Conservation (phyloP, 2,113 vertebrate species). For the Plotosus lineatus region DNA sequence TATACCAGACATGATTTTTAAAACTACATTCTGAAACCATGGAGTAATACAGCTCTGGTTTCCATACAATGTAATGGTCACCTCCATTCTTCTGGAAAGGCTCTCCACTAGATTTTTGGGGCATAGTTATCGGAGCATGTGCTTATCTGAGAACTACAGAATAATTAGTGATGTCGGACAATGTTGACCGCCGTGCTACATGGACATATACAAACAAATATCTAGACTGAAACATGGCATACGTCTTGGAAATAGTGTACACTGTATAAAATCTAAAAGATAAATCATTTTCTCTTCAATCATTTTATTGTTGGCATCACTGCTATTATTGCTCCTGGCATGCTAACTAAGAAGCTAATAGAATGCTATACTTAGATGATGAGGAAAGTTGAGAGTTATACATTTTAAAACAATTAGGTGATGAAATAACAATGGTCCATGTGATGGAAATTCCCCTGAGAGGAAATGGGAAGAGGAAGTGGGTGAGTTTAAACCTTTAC, state of each 20-base stretch:
- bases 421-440: not conserved
- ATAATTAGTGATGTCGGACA: not conserved
- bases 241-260: no score
- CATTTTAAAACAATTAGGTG: not conserved
- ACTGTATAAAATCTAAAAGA: no score
- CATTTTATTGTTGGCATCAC: not conserved
- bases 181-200: no score
- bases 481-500: not conserved
- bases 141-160: no score
- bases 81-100: not conserved
- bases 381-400: not conserved
- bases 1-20: not conserved
- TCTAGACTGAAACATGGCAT: no score
- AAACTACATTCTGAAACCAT: not conserved
- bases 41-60: not conserved
- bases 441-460: not conserved
- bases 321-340: not conserved
- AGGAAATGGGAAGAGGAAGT: conserved; percentile 4
- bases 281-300: not conserved
- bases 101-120: not conserved
- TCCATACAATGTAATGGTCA: not conserved
- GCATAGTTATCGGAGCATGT: not conserved
- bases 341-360: not conserved
- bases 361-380: not conserved
- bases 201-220: no score